These are phyloP conservation scores for Heteromurus nitidus DNA, from an alignment of 2,888 invertebrate species.

Conservation along the genomic window DNA sequence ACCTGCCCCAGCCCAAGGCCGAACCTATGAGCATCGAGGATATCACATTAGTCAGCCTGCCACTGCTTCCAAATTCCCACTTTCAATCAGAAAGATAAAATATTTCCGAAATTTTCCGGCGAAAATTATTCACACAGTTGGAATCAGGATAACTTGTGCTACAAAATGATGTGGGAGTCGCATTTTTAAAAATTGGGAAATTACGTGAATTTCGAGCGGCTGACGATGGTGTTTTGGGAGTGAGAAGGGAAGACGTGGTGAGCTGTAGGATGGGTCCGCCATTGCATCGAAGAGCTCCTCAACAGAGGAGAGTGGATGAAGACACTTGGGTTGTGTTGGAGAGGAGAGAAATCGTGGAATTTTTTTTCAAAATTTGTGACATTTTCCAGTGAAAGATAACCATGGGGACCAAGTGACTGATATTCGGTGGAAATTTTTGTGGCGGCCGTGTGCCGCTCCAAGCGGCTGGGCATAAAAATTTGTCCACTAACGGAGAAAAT, in stretches of 20 bases:
- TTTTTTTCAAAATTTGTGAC: conserved; percentile 56
- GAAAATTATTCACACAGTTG: neutral
- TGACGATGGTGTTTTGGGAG: conserved; percentile 34
- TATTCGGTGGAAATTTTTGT: conserved; percentile 64
- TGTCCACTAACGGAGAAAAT: conserved; percentile 39
- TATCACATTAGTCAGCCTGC: conserved; percentile 58
- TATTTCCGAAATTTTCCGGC: conserved; percentile 26
- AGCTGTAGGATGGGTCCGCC: conserved; percentile 72
- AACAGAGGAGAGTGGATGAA: conserved; percentile 35
- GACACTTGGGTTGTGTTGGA: conserved; percentile 36
- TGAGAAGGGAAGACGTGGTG: conserved; percentile 65
- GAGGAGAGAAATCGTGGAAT: conserved; percentile 25
- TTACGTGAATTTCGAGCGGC: neutral
- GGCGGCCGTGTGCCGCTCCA: conserved; percentile 70
- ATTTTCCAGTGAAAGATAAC: conserved; percentile 39
- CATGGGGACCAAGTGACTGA: conserved; percentile 68
- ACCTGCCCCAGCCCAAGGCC: conserved; percentile 49
- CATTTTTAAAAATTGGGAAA: conserved; percentile 43
- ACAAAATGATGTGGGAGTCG: conserved; percentile 13
- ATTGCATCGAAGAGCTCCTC: conserved; percentile 53
- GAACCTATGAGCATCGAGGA: conserved; percentile 31
- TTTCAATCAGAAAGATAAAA: conserved; percentile 19
- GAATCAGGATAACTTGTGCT: conserved; percentile 15
- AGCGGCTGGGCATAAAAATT: conserved; percentile 45
- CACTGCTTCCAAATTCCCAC: conserved; percentile 6